These are phyloP conservation scores for Limanda limanda DNA, from an alignment of 2,113 vertebrate genomes.

Conservation along the genomic window DNA sequence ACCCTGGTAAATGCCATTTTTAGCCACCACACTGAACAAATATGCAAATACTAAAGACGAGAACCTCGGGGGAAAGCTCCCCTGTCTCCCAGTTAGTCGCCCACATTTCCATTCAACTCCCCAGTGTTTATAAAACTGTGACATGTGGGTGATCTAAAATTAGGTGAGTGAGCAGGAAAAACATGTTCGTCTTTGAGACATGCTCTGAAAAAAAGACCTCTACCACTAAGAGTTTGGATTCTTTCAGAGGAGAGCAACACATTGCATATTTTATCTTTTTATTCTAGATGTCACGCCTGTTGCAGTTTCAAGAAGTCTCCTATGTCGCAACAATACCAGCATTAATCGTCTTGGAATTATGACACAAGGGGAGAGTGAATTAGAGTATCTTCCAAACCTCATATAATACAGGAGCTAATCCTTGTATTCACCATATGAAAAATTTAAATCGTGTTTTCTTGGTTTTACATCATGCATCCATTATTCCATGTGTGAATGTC, in stretches of 20 bases:
- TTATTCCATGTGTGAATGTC: slow-evolving; percentile 59
- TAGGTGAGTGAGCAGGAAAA: slow-evolving; percentile 49
- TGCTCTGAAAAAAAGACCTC: slow-evolving; percentile 31
- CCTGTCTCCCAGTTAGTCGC: background rate
- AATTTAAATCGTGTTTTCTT: slow-evolving; percentile 48
- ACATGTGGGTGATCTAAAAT: slow-evolving; percentile 64
- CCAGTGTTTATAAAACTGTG: slow-evolving; percentile 33
- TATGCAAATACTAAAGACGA: slow-evolving; percentile 30
- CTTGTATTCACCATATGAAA: slow-evolving; percentile 32
- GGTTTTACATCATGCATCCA: slow-evolving; percentile 48
- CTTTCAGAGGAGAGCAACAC: slow-evolving; percentile 41
- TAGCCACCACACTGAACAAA: slow-evolving; percentile 11
- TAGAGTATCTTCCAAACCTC: slow-evolving; percentile 15
- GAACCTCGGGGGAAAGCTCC: slow-evolving; percentile 19
- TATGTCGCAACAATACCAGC: slow-evolving; percentile 15
- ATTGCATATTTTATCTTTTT: slow-evolving; percentile 45
- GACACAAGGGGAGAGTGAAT: slow-evolving; percentile 27
- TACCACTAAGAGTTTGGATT: slow-evolving; percentile 16
- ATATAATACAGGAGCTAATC: slow-evolving; percentile 34
- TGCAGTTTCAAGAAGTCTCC: slow-evolving; percentile 9
- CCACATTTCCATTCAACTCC: slow-evolving; percentile 33
- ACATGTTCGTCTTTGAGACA: slow-evolving; percentile 34
- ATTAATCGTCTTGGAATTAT: slow-evolving; percentile 33
- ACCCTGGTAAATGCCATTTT: slow-evolving; percentile 13
- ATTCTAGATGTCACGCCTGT: slow-evolving; percentile 24